phyloP scores from a whole-genome alignment of 1,140 invertebrate species.

The Platyura marginata region DNA sequence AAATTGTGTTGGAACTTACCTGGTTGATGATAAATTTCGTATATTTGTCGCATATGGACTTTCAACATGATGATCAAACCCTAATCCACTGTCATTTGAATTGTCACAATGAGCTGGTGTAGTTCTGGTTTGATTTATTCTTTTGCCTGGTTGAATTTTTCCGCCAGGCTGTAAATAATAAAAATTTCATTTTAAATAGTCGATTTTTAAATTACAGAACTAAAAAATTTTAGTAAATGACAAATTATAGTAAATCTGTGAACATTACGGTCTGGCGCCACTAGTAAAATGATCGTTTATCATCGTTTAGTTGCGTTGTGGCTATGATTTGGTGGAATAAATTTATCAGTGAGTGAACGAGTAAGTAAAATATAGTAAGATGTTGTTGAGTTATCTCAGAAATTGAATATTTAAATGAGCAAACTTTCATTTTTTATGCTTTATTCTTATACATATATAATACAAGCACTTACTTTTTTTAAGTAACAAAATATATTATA shows the following conservation, averaged over 20 bases:
- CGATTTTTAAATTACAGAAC: too few relatives aligned
- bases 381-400: too few relatives aligned
- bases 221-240: too few relatives aligned
- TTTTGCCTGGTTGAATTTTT: constrained; percentile 27
- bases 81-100: constrained; percentile 67
- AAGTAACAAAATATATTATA: not conserved
- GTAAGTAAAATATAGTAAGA: too few relatives aligned
- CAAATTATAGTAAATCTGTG: too few relatives aligned
- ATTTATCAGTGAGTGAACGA: too few relatives aligned
- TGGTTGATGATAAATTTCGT: not conserved
- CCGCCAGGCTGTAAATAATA: too few relatives aligned
- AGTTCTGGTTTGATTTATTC: constrained; percentile 19
- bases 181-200: too few relatives aligned
- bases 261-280: too few relatives aligned
- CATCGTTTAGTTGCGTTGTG: too few relatives aligned
- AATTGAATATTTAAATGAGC: not conserved
- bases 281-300: too few relatives aligned
- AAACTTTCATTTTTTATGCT: not conserved
- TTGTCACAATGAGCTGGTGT: constrained; percentile 44
- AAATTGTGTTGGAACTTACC: not conserved
- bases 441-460: not conserved
- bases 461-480: not conserved
- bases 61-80: constrained; percentile 41
- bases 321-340: too few relatives aligned
- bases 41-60: not conserved